These are phyloP conservation scores for Cosmorhoe ocellata DNA, from an alignment of 2,888 invertebrate genomes.

Conservation along the genomic window DNA sequence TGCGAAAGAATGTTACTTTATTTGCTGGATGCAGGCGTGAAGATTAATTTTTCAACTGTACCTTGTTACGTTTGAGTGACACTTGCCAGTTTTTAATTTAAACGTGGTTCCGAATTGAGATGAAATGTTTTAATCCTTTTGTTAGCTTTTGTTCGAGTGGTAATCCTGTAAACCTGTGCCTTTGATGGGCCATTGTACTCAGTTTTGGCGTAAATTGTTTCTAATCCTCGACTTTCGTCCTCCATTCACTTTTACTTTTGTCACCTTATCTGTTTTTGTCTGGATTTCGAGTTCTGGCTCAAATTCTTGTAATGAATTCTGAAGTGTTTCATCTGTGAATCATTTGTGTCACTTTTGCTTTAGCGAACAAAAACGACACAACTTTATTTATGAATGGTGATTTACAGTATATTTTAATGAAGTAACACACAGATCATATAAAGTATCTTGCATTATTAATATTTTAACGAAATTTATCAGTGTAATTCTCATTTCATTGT, in stretches of 20 bases:
- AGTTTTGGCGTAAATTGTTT: conserved; percentile 53
- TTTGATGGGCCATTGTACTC: conserved; percentile 49
- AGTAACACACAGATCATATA: too few relatives aligned
- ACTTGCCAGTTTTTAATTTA: conserved; percentile 58
- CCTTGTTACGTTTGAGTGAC: conserved; percentile 73
- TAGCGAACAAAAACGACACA: too few relatives aligned
- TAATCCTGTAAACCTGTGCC: conserved; percentile 55
- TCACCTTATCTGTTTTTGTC: conserved; percentile 42
- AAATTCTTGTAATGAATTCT: conserved; percentile 2
- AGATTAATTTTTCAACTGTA: conserved; percentile 61
- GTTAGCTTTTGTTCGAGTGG: conserved; percentile 50
- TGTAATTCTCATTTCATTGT: conserved; percentile 3
- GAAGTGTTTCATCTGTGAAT: conserved; percentile 1
- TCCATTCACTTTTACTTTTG: conserved; percentile 40
- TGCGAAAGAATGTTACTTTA: conserved; percentile 56
- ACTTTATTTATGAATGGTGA: too few relatives aligned
- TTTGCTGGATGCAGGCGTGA: conserved; percentile 50
- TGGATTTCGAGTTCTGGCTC: conserved; percentile 22
- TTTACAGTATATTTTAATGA: too few relatives aligned
- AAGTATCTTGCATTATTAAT: too few relatives aligned
- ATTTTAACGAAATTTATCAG: too few relatives aligned
- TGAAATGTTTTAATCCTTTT: conserved; percentile 58
- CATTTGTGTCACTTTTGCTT: background rate
- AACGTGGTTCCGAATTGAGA: conserved; percentile 54
- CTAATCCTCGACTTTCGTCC: conserved; percentile 47